phyloP scores from a whole-genome alignment of 2,797 vertebrate genomes.

The Rhynchotus rufescens region DNA sequence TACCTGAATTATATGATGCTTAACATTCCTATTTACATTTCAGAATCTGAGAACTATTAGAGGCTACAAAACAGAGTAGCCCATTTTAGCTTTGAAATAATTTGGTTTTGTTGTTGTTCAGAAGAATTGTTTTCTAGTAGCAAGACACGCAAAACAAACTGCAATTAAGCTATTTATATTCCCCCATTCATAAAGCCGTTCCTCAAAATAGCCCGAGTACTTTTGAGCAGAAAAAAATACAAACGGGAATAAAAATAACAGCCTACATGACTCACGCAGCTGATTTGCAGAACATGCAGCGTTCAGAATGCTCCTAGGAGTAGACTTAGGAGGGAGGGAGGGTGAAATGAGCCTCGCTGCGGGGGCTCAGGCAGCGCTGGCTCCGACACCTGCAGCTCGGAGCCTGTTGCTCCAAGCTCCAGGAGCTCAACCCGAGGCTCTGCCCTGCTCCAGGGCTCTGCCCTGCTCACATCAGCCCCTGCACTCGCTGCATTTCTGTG shows the following conservation, averaged over 20 bases:
- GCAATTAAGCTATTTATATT: constrained; percentile 67
- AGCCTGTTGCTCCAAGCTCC: neutral
- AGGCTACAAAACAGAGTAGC: constrained; percentile 2
- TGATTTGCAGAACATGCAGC: constrained; percentile 40
- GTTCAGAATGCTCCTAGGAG: constrained; percentile 33
- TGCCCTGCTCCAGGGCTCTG: too few species aligned
- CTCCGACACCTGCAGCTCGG: neutral
- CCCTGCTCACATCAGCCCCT: too few species aligned
- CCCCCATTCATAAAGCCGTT: constrained; percentile 49
- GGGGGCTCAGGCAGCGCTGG: neutral
- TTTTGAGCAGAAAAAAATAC: constrained; percentile 63
- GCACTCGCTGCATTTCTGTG: neutral
- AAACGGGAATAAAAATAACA: constrained; percentile 70
- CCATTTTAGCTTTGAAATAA: constrained; percentile 32
- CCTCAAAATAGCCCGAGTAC: constrained; percentile 65
- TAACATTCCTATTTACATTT: constrained; percentile 34
- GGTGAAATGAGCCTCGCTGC: constrained; percentile 14
- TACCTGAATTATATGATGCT: neutral
- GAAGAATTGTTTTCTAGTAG: constrained; percentile 66
- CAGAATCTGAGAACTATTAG: constrained; percentile 3
- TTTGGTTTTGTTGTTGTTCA: neutral
- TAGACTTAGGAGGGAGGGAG: constrained; percentile 27
- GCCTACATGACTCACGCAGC: constrained; percentile 56
- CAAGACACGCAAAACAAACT: constrained; percentile 61
- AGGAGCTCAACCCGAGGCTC: too few species aligned